Evolutionary conservation across 2,888 invertebrate genomes (phyloP), one percentile per base, ranked within the genome.

Genomic region (Oeneis ivallda): DNA sequence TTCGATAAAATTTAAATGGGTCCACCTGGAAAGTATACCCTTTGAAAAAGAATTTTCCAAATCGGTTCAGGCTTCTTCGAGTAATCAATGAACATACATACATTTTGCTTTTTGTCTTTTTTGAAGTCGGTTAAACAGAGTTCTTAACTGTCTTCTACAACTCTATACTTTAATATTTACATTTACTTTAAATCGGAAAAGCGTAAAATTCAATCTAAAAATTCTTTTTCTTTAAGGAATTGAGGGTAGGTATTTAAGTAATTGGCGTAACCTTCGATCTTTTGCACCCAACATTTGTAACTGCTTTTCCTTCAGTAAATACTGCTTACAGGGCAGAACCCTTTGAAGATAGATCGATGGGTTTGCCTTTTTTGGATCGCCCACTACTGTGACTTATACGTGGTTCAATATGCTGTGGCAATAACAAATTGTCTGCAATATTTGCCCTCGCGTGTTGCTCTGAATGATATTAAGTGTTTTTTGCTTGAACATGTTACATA

Each of bases 261-360:
- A 47, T 5, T 6, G 1, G 17, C 34, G 3, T 39, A 17, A 17
- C 54, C 54, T 43, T 57, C 69, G 54, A 61, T 58, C 66, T 61
- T 64, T 65, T 63, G 39, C 62, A 68, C 53, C 65, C 61, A 39
- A 69, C 71, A 74, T 75, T 75, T 69, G 74, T 75, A 71, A 66
- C 71, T 66, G 64, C 68, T 67, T 58, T 69, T 65, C 63, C 66
- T 65, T 59, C 71, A 68, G 66, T 69, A 66, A 68, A 71, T 71
- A 71, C 62, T 69, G 60, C 65, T 69, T 67, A 69, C 63, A 68
- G 45, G 68, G 65, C 52, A 52, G 64, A 66, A 67, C 67, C 69
- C 65, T 69, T 69, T 69, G 63, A 63, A 69, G 67, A 67, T 65
- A 65, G 67, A 69, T 69, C 63, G 65, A 67, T 67, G 62, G 64